Conservation (phyloP, 92 coral and sea anemone species). For the Phymanthus crucifer region DNA sequence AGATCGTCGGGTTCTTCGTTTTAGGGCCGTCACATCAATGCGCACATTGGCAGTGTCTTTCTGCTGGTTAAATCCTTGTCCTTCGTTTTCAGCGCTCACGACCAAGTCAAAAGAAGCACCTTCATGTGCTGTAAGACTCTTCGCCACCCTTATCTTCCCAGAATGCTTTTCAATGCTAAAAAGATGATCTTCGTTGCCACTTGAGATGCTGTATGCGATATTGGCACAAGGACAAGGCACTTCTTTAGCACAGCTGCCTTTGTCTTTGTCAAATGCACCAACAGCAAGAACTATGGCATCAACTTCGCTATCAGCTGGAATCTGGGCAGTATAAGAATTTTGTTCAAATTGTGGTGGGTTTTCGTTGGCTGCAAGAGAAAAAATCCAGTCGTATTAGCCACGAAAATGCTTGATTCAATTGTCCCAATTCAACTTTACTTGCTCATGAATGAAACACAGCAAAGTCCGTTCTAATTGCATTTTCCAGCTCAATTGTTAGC, state of each 20-base stretch:
- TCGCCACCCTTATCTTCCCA: constrained; percentile 44
- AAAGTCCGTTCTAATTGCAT: no score
- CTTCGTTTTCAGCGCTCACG: constrained; percentile 42
- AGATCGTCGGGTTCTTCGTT: constrained; percentile 41
- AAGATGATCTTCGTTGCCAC: constrained; percentile 49
- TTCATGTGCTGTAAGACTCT: constrained; percentile 22
- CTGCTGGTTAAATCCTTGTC: constrained; percentile 17
- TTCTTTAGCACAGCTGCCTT: constrained; percentile 37
- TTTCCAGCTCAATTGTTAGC: no score
- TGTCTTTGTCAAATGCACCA: constrained; percentile 57
- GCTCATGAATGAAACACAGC: no score
- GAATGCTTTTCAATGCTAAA: constrained; percentile 46
- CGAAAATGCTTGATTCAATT: no score
- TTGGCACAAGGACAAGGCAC: constrained; percentile 49
- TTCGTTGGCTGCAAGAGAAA: constrained; percentile 38
- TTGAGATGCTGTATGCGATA: constrained; percentile 53
- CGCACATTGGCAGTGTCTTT: constrained; percentile 10
- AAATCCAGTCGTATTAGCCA: background rate
- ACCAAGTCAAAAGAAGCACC: constrained; percentile 21
- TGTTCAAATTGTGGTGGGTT: constrained; percentile 56
- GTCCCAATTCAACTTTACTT: no score
- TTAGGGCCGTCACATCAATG: constrained; percentile 16
- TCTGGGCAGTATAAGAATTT: constrained; percentile 40
- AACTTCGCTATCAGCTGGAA: constrained; percentile 36
- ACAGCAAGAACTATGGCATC: constrained; percentile 50